phyloP scores from a whole-genome alignment of 1,140 invertebrate genomes.

The Druon quercuslanigerum region DNA sequence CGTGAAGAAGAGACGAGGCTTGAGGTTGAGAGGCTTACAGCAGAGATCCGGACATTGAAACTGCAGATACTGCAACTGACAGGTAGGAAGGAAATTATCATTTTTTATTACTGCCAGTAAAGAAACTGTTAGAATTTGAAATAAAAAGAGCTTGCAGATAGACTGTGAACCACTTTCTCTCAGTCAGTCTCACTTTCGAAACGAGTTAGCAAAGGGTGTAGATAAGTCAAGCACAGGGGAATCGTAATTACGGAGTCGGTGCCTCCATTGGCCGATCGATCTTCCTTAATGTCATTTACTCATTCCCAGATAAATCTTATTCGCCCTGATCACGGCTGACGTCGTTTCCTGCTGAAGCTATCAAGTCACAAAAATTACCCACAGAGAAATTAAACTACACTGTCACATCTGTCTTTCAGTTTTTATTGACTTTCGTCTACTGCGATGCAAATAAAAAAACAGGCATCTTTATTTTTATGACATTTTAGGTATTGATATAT shows the following conservation, averaged over 20 bases:
- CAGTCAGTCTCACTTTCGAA: slow-evolving; percentile 35
- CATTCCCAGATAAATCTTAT: slow-evolving; percentile 51
- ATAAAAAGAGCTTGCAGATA: background rate
- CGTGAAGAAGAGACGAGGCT: slow-evolving; percentile 77
- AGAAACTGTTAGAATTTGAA: background rate
- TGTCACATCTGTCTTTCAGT: background rate
- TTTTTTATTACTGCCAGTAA: background rate
- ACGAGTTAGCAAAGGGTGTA: slow-evolving; percentile 42
- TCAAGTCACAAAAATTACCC: background rate
- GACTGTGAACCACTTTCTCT: background rate
- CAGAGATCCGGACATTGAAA: slow-evolving; percentile 79
- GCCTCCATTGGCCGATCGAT: slow-evolving; percentile 54
- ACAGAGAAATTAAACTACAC: background rate
- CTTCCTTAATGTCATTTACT: slow-evolving; percentile 56
- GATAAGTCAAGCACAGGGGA: slow-evolving; percentile 42
- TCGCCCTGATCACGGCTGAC: slow-evolving; percentile 15
- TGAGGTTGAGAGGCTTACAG: slow-evolving; percentile 78
- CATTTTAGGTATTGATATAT: too few species aligned
- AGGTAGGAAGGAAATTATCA: slow-evolving; percentile 63
- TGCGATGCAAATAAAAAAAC: too few species aligned
- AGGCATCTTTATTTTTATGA: too few species aligned
- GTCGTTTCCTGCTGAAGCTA: slow-evolving; percentile 15
- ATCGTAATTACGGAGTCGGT: slow-evolving; percentile 50
- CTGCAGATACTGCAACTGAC: slow-evolving; percentile 78
- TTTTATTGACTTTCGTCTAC: background rate